These are phyloP conservation scores for Andrena camellia DNA, from an alignment of 2,888 invertebrate genomes.

Conservation along the genomic window DNA sequence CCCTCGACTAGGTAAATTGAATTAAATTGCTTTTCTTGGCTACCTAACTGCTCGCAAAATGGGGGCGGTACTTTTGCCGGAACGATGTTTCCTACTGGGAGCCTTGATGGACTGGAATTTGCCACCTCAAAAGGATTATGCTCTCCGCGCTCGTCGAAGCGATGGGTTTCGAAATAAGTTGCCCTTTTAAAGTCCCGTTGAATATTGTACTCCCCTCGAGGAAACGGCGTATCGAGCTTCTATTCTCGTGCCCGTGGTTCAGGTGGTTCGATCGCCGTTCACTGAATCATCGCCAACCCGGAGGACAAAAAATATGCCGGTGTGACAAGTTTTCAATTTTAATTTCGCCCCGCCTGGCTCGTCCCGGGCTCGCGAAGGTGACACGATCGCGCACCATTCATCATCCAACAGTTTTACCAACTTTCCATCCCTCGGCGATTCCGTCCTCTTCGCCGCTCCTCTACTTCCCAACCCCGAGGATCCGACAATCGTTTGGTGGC, in stretches of 20 bases:
- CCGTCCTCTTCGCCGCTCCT: not conserved
- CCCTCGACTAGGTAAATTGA: slow-evolving; percentile 17
- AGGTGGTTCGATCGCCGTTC: not conserved
- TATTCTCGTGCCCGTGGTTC: not conserved
- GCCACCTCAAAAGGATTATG: not conserved
- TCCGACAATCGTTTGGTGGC: slow-evolving; percentile 22
- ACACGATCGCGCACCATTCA: slow-evolving; percentile 53
- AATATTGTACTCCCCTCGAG: not conserved
- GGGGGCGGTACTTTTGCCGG: not conserved
- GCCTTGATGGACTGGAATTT: not conserved
- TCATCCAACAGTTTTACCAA: slow-evolving; percentile 52
- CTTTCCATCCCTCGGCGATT: slow-evolving; percentile 42
- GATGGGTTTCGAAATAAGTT: no score
- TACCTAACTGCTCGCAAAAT: slow-evolving; percentile 12
- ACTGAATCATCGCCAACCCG: not conserved
- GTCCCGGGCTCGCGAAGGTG: not conserved
- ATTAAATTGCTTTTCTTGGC: slow-evolving; percentile 42
- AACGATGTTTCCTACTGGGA: not conserved
- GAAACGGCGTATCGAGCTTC: not conserved
- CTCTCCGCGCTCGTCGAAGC: not conserved
- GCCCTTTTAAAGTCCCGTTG: no score
- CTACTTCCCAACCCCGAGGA: not conserved
- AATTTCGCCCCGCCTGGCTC: slow-evolving; percentile 29
- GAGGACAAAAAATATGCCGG: not conserved
- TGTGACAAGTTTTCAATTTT: slow-evolving; percentile 43